phyloP scores from a whole-genome alignment of 2,888 invertebrate species.

The Augiades crinisus region DNA sequence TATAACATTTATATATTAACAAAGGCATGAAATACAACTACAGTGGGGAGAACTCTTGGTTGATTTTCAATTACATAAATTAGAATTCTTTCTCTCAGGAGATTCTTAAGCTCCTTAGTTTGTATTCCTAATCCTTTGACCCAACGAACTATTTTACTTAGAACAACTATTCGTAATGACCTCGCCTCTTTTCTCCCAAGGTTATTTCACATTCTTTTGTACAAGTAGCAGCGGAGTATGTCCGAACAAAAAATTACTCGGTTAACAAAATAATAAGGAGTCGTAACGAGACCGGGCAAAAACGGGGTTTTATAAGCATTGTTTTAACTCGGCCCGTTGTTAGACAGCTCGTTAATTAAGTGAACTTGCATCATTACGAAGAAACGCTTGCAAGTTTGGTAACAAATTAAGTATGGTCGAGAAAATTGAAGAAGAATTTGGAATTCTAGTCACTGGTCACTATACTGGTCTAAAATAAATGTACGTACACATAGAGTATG shows the following conservation, averaged over 20 bases:
- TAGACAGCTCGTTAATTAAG: constrained; percentile 33
- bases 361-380: constrained; percentile 28
- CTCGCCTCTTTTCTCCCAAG: not conserved
- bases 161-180: constrained; percentile 13
- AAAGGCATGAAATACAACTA: no score
- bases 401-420: not conserved
- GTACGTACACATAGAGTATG: no score
- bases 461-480: no score
- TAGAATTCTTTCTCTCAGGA: no score
- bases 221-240: not conserved
- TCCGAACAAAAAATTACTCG: constrained; percentile 17
- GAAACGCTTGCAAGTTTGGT: constrained; percentile 17
- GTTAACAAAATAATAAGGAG: constrained; percentile 22
- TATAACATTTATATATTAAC: no score
- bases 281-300: constrained; percentile 13
- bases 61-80: no score
- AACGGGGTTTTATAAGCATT: constrained; percentile 19
- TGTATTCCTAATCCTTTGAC: constrained; percentile 1
- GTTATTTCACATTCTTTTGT: constrained; percentile 17
- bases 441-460: no score
- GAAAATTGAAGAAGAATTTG: not conserved
- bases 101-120: no score
- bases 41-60: no score
- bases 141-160: constrained; percentile 5
- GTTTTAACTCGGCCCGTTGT: constrained; percentile 28